A percentile compares a stretch with the other conserved stretches of the same genome.
Evolutionary conservation across 2,113 vertebrate genomes (phyloP).

Genomic region (Peromyscus polionotus): DNA sequence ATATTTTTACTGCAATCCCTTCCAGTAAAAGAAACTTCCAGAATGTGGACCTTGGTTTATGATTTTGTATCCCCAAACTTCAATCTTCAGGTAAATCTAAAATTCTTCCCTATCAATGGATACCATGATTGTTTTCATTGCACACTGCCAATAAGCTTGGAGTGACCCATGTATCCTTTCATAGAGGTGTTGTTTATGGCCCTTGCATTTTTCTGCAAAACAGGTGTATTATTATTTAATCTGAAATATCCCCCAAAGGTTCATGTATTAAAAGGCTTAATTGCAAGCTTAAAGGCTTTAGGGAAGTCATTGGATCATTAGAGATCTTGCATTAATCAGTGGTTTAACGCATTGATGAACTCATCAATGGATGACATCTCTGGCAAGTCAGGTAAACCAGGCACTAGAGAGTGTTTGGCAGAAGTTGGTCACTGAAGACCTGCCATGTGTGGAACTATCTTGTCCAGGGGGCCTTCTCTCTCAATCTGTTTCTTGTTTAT

Average conservation of each 20-base stretch:
- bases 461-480: neutral
- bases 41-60: neutral
- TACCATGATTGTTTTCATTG: neutral
- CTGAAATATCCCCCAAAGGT: neutral
- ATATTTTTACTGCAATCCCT: neutral
- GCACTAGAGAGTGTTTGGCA: neutral
- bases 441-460: neutral
- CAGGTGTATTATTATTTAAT: neutral
- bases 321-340: neutral
- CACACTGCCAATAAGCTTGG: neutral
- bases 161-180: neutral
- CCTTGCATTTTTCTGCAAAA: neutral
- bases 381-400: neutral
- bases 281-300: neutral
- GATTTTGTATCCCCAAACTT: neutral
- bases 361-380: neutral
- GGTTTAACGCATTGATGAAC: neutral
- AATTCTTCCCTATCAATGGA: neutral
- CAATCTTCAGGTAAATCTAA: neutral
- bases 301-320: neutral
- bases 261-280: neutral
- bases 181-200: neutral
- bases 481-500: neutral
- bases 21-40: neutral
- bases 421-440: neutral